Base-by-base conservation (phyloP, 2,888 invertebrate genomes). In the Platycnemis pennipes region DNA sequence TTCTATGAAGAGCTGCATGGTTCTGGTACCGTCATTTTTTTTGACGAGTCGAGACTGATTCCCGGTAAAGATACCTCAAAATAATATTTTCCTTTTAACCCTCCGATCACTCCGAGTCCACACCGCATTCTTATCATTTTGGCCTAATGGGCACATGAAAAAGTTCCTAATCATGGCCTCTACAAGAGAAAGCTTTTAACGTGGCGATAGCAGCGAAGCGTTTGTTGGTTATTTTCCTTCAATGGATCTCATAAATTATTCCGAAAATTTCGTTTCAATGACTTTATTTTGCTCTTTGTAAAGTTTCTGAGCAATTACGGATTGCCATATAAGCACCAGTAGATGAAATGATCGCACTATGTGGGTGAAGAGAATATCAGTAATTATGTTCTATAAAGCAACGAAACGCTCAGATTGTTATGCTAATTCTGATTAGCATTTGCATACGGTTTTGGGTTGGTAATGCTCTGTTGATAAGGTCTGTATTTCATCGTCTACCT, bases 151-250 rank as follows among this genome's bases (percentile, higher is more conserved):
- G 37, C 44, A 56, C 91, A 91, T 91, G 16, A 91, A 89, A 91
- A 89, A 69, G 44, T 69, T 91, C 44, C 91, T n/a, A 91, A 91
- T 63, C 63, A 44, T 63, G 63, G 1, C 44, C 37, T n/a, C 8
- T 63, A 91, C 91, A 91, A 56, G 91, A 42, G 45, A 91, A 91
- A 63, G 91, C 91, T 91, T 91, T 91, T 91, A 91, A 91, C 91
- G 45, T 44, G 69, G 49, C 69, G 63, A 69, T 91, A 42, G 11
- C 16, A 26, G 26, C 13, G 44, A 77, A 13, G 77, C 8, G 37
- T 77, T 77, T 77, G 77, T 63, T 44, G 37, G 91, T n/a, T 45
- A 44, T 91, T 63, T n/a, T 69, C 44, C 44, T 44, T 44, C 5
- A n/a, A 56, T 63, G 44, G n/a, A 45, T n/a, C 46, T 46, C 87